Conservation (phyloP, 1,140 invertebrate species). For the Adelges cooleyi region DNA sequence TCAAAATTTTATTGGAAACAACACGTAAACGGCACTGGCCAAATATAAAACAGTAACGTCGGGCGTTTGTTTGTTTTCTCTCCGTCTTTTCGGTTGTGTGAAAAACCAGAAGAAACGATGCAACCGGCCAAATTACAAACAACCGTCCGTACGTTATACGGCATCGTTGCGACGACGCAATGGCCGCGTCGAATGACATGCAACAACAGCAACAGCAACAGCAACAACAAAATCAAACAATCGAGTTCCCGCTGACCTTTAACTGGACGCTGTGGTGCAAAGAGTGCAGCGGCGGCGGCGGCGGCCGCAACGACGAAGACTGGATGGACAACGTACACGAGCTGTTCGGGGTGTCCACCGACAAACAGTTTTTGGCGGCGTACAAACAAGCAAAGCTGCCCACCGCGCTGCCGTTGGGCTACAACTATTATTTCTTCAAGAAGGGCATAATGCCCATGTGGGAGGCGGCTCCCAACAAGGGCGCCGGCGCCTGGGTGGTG, state of each 20-base stretch:
- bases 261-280: slow-evolving; percentile 6
- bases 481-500: background rate
- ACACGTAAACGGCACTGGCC: too few species aligned
- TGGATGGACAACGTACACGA: background rate
- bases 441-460: background rate
- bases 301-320: background rate
- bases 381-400: background rate
- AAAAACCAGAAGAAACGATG: too few species aligned
- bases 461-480: slow-evolving; percentile 1
- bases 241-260: background rate
- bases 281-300: background rate
- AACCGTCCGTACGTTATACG: too few species aligned
- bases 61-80: too few species aligned
- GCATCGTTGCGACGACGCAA: too few species aligned
- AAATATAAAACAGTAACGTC: too few species aligned
- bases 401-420: background rate
- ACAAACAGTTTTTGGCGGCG: background rate
- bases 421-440: slow-evolving; percentile 1
- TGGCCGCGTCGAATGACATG: too few species aligned
- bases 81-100: too few species aligned
- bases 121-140: too few species aligned
- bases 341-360: background rate
- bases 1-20: too few species aligned
- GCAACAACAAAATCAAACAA: too few species aligned
- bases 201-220: too few species aligned